Conservation (phyloP, 2,888 invertebrate species). For the Xestia rhomboidea region DNA sequence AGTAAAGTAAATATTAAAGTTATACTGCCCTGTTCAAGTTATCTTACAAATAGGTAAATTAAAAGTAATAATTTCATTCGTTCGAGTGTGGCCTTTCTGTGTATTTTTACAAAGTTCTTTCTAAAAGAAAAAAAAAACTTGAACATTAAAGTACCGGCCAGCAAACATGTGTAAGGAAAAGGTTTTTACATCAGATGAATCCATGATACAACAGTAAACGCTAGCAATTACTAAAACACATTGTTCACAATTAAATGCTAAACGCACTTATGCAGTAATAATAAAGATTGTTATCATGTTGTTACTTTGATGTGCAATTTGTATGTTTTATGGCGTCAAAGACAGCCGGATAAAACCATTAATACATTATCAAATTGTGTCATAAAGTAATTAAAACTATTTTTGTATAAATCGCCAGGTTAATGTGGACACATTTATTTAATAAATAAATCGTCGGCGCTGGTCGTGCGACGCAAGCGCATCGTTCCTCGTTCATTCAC, state of each 20-base stretch:
- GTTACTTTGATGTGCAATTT: slow-evolving; percentile 58
- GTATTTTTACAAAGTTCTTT: neutral
- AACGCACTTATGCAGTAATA: slow-evolving; percentile 50
- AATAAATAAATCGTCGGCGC: slow-evolving; percentile 80
- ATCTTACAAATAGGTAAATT: neutral
- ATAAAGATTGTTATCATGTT: slow-evolving; percentile 65
- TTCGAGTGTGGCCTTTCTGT: neutral
- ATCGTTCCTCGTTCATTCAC: slow-evolving; percentile 82
- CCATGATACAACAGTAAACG: slow-evolving; percentile 44
- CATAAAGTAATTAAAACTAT: slow-evolving; percentile 71
- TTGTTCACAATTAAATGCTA: slow-evolving; percentile 56
- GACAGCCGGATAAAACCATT: slow-evolving; percentile 58
- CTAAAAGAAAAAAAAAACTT: no score
- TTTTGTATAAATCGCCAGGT: slow-evolving; percentile 75
- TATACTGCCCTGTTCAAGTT: neutral
- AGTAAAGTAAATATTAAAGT: neutral
- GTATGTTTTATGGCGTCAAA: slow-evolving; percentile 55
- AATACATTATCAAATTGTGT: slow-evolving; percentile 62
- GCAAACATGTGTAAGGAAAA: neutral
- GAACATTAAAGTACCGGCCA: neutral
- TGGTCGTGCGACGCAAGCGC: slow-evolving; percentile 75
- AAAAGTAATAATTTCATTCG: neutral
- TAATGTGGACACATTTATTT: slow-evolving; percentile 70
- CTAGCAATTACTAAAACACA: slow-evolving; percentile 44
- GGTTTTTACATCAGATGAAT: slow-evolving; percentile 23